phyloP scores from a whole-genome alignment of 2,797 vertebrate genomes.

The Gymnodraco acuticeps region DNA sequence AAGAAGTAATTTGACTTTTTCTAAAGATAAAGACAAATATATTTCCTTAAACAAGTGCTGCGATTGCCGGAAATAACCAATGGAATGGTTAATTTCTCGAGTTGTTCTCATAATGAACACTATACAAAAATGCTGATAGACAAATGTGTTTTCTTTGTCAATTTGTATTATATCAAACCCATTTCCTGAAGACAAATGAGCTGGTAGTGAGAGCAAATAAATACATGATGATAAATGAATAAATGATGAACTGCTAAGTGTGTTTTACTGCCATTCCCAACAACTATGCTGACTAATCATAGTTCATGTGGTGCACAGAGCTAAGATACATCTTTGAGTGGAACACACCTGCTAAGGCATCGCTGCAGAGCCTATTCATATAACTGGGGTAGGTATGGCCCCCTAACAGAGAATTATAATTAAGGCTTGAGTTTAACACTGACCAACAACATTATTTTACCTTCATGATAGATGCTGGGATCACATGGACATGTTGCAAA shows the following conservation, averaged over 20 bases:
- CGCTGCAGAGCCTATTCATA: not conserved
- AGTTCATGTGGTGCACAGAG: not conserved
- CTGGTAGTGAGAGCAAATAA: not conserved
- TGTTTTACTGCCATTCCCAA: too few species aligned
- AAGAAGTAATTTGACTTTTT: too few species aligned
- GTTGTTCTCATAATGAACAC: too few species aligned
- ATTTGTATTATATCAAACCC: not conserved
- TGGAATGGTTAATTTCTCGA: too few species aligned
- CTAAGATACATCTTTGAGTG: not conserved
- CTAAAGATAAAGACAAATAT: too few species aligned
- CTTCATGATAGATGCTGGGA: not conserved
- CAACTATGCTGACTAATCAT: not conserved
- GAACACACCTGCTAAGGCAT: not conserved
- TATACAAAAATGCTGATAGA: not conserved
- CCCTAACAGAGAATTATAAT: not conserved
- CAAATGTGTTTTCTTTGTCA: not conserved
- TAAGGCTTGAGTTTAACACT: not conserved
- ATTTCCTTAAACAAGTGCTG: too few species aligned
- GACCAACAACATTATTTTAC: not conserved
- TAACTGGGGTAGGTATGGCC: not conserved
- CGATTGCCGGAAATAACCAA: not conserved
- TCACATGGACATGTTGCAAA: constrained; percentile 14
- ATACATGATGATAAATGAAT: not conserved
- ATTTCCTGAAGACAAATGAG: not conserved
- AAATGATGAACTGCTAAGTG: not conserved